Base-by-base conservation (phyloP, 2,888 invertebrate species). In the Hyppa rectilinea region DNA sequence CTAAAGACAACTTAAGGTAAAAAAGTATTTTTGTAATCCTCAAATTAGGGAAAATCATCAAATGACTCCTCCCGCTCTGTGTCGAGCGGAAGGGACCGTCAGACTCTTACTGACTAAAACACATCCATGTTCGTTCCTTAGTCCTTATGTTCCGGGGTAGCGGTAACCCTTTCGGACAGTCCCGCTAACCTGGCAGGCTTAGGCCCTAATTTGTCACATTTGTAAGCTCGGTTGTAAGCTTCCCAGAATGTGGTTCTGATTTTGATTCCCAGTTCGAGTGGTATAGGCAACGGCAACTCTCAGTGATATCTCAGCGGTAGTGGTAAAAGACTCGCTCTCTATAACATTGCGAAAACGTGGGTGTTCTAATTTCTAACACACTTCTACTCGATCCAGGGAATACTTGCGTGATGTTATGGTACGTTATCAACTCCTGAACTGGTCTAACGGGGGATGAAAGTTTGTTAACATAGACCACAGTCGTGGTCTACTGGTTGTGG, bases 401-500 rank as follows among this genome's bases (percentile, higher is more conserved):
- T 10, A 10, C 45, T 4, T 9, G 10, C 29, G 5, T 52, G 3
- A 29, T 29, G 52, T 10, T 10, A 52, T 29, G 20, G 20, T 29
- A 52, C n/a, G 14, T 63, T 3, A 1, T 26, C 1, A 23, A 40
- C 9, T 53, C 43, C 43, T 38, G 23, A 36, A 73, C 34, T 5
- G 1, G 12, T 65, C n/a, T n/a, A 38, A 73, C 17, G 12, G 10
- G 17, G 52, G 23, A 67, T 38, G 76, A 53, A 76, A 47, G 26
- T 68, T 26, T 26, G 26, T 45, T 12, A 52, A 26, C 26, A 45
- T 53, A 47, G 17, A 69, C n/a, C 26, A 45, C 53, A 47, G 17
- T 77, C n/a, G 29, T 70, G 40, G 20, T 77, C 45, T 55, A 77
- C 29, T 34, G 34, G 14, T 14, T 20, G 10, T 52, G 38, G 31